A percentile compares a stretch with the other conserved stretches of the same genome.
These are phyloP conservation scores for Heliopora coerulea DNA, from an alignment of 92 coral and sea anemone species.

Conservation along the genomic window DNA sequence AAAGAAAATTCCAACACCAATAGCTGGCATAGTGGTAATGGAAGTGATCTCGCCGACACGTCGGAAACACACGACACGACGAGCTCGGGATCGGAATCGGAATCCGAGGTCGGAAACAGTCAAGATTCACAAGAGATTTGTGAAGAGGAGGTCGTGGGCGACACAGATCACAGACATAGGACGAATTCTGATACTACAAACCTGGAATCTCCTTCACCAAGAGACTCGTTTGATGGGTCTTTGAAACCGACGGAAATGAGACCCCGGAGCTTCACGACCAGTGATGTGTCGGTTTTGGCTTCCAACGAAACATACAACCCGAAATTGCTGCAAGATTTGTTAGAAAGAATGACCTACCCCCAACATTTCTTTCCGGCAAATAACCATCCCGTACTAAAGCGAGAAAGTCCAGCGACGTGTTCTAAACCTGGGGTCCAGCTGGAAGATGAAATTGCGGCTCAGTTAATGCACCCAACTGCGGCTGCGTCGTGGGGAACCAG, in stretches of 20 bases:
- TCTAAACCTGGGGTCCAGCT: background rate
- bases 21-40: slow-evolving; percentile 21
- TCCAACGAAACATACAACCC: background rate
- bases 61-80: slow-evolving; percentile 1
- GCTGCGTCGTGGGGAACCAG: background rate
- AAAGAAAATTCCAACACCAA: background rate
- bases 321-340: background rate
- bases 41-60: background rate
- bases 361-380: background rate
- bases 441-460: background rate
- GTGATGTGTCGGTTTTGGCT: background rate
- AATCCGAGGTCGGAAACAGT: slow-evolving; percentile 1
- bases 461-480: background rate
- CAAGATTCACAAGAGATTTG: slow-evolving; percentile 25
- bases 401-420: too few relatives aligned
- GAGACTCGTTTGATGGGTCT: background rate
- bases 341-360: background rate
- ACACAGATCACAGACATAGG: background rate
- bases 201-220: background rate
- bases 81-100: slow-evolving; percentile 13
- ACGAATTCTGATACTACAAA: background rate
- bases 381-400: background rate
- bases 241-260: background rate
- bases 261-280: background rate
- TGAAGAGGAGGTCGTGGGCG: background rate